A percentile compares a stretch with the other conserved stretches of the same genome.
Conservation (phyloP, 2,797 vertebrate genomes). For the Sebastes dallii region DNA sequence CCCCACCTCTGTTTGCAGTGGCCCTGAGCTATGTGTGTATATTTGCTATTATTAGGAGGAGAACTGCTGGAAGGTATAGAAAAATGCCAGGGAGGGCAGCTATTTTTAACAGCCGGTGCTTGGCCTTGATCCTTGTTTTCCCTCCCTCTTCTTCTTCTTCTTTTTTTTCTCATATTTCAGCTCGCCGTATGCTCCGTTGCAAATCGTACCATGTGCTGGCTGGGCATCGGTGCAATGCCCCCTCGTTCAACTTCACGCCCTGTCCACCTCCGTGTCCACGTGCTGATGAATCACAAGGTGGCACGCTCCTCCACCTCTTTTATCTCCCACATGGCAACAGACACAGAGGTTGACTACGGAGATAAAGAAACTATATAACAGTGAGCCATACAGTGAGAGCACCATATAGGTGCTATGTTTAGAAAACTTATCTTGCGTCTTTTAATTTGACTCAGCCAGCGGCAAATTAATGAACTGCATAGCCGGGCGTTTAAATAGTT, state of each 20-base stretch:
- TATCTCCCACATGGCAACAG: slow-evolving; percentile 13
- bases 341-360: slow-evolving; percentile 8
- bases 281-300: slow-evolving; percentile 40
- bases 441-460: slow-evolving; percentile 63
- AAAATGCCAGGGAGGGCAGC: slow-evolving; percentile 73
- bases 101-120: slow-evolving; percentile 80
- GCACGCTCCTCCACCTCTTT: slow-evolving; percentile 7
- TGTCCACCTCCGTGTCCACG: slow-evolving; percentile 1
- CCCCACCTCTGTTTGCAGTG: slow-evolving; percentile 60
- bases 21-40: slow-evolving; percentile 69
- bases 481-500: slow-evolving; percentile 65
- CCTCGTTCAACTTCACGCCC: slow-evolving; percentile 16
- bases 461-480: slow-evolving; percentile 63
- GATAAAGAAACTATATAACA: not conserved
- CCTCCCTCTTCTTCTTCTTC: not conserved
- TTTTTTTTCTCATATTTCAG: not conserved
- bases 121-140: slow-evolving; percentile 64
- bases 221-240: slow-evolving; percentile 17
- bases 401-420: slow-evolving; percentile 67
- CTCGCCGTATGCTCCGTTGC: not conserved
- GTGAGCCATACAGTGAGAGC: not conserved
- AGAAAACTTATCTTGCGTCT: slow-evolving; percentile 52
- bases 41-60: slow-evolving; percentile 81
- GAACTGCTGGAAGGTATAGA: slow-evolving; percentile 77
- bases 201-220: slow-evolving; percentile 31